A percentile compares a stretch with the other conserved stretches of the same genome.
These are phyloP conservation scores for Enteromius paludinosus DNA, from an alignment of 2,797 vertebrate species.

Conservation along the genomic window DNA sequence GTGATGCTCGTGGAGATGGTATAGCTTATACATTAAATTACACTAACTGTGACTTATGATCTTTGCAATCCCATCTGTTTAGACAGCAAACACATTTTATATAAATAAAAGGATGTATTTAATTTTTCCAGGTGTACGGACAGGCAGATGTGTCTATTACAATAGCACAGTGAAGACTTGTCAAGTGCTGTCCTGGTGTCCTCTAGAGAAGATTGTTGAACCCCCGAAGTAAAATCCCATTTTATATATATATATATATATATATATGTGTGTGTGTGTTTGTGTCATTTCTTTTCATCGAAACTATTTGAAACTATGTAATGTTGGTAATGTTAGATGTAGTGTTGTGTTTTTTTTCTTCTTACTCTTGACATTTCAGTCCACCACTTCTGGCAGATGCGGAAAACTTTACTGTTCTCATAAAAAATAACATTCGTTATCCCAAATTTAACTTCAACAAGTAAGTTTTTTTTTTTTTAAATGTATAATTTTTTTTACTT, in stretches of 20 bases:
- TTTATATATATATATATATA: not conserved
- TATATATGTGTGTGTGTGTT: not conserved
- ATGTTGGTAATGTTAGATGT: not conserved
- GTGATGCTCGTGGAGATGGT: conserved; percentile 74
- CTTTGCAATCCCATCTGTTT: not conserved
- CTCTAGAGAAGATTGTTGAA: conserved; percentile 70
- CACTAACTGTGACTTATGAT: not conserved
- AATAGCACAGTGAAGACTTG: conserved; percentile 77
- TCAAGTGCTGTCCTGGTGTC: conserved; percentile 84
- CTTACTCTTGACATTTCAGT: conserved; percentile 65
- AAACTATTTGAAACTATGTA: not conserved
- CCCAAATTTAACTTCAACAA: conserved; percentile 83
- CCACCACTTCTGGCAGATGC: conserved; percentile 83
- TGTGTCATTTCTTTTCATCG: not conserved
- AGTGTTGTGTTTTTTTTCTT: not conserved
- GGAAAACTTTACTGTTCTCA: conserved; percentile 90
- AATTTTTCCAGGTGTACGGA: conserved; percentile 78
- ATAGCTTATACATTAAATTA: conserved; percentile 19
- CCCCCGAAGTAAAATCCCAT: conserved; percentile 70
- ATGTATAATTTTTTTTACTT: not conserved
- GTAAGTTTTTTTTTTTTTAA: conserved; percentile 70
- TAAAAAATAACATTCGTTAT: conserved; percentile 88
- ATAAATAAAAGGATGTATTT: not conserved
- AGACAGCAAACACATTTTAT: not conserved
- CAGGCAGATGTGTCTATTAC: conserved; percentile 78